These are phyloP conservation scores for Festucalex cinctus DNA, from an alignment of 2,113 vertebrate species.

Conservation along the genomic window DNA sequence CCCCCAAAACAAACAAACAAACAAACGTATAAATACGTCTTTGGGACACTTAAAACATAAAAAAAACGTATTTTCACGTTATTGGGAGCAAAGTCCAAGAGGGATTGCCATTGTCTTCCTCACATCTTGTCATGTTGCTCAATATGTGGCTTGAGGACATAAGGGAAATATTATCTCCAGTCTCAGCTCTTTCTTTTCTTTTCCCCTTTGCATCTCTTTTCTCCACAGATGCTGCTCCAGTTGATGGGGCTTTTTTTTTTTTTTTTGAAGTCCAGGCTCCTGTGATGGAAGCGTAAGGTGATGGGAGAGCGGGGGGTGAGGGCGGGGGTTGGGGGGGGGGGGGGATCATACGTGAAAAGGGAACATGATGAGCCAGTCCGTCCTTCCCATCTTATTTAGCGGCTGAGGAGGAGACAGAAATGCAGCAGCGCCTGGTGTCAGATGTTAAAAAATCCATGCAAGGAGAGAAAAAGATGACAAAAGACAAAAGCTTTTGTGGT, in stretches of 20 bases:
- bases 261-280: slow-evolving; percentile 50
- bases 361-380: not conserved
- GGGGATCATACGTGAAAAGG: not conserved
- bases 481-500: not conserved
- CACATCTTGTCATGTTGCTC: slow-evolving; percentile 6
- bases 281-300: slow-evolving; percentile 17
- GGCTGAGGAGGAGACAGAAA: not conserved
- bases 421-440: not conserved
- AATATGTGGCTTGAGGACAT: slow-evolving; percentile 8
- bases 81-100: slow-evolving; percentile 19
- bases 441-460: not conserved
- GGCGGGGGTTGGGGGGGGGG: not conserved
- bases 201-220: slow-evolving; percentile 22
- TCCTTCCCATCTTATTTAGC: not conserved
- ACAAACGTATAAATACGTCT: no score
- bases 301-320: slow-evolving; percentile 19
- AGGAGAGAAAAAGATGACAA: not conserved
- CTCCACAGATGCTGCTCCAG: slow-evolving; percentile 23
- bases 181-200: slow-evolving; percentile 7
- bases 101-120: slow-evolving; percentile 10
- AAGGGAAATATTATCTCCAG: not conserved
- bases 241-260: slow-evolving; percentile 57
- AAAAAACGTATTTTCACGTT: no score
- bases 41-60: no score
- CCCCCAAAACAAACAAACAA: no score